Percentiles rank a stretch among this genome's conserved stretches.
These are phyloP conservation scores for Cyprinella venusta DNA, from an alignment of 2,797 vertebrate genomes.

Conservation along the genomic window DNA sequence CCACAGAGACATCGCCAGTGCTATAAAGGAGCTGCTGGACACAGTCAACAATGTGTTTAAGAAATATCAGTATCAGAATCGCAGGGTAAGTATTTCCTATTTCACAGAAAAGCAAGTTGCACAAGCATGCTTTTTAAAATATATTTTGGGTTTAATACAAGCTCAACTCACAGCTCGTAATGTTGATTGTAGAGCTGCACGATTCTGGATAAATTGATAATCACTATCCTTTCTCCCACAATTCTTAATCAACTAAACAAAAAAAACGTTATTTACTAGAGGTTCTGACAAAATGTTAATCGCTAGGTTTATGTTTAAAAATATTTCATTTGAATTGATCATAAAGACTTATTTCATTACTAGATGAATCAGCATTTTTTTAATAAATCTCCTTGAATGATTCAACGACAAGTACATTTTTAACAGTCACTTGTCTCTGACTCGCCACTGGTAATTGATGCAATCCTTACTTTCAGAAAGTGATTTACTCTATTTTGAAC, in stretches of 20 bases:
- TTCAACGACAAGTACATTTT: background rate
- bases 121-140: background rate
- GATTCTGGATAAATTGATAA: background rate
- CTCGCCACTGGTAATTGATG: too few species aligned
- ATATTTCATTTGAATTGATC: background rate
- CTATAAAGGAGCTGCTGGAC: conserved; percentile 99
- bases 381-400: background rate
- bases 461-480: too few species aligned
- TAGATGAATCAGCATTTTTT: too few species aligned
- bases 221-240: background rate
- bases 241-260: background rate
- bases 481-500: too few species aligned
- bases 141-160: background rate
- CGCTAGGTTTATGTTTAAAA: background rate
- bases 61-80: conserved; percentile 99
- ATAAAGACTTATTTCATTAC: background rate
- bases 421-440: too few species aligned
- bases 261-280: background rate
- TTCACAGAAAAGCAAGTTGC: conserved; percentile 2
- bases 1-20: conserved; percentile 96
- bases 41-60: conserved; percentile 99
- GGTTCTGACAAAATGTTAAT: background rate
- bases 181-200: background rate
- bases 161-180: background rate
- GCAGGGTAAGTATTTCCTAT: conserved; percentile 87